Percentiles rank a stretch among this genome's conserved stretches.
Evolutionary conservation across 2,113 vertebrate species (phyloP).

Genomic region (Nothoprocta perdicaria): DNA sequence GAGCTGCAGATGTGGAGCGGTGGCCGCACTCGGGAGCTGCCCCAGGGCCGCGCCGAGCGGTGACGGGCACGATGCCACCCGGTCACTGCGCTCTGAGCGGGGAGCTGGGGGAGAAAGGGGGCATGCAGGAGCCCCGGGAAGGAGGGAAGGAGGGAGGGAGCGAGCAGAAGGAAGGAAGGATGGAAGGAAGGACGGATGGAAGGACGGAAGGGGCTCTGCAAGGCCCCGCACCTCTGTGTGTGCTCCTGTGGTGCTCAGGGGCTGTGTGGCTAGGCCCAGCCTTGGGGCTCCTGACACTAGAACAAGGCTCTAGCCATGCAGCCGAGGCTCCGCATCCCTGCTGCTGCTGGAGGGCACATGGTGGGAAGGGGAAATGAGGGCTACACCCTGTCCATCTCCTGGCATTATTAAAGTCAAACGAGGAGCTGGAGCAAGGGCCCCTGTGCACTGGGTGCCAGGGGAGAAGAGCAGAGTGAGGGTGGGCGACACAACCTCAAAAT

Average conservation of each 20-base stretch:
- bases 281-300: neutral
- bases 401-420: neutral
- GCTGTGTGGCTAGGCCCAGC: neutral
- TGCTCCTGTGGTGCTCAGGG: neutral
- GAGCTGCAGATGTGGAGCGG: neutral
- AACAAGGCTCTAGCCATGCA: neutral
- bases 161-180: no score
- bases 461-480: no score
- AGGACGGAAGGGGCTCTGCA: no score
- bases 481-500: neutral
- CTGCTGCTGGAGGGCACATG: neutral
- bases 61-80: neutral
- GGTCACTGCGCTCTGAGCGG: no score
- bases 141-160: no score
- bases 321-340: neutral
- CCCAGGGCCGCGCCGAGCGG: neutral
- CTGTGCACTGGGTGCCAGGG: neutral
- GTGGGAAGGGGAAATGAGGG: no score
- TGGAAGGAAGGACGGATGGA: no score
- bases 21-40: neutral
- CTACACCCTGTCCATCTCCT: neutral
- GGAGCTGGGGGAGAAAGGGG: neutral
- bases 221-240: neutral
- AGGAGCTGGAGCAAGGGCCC: neutral
- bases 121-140: no score